phyloP scores from a whole-genome alignment of 2,888 invertebrate species.

The Epistrophe grossulariae region DNA sequence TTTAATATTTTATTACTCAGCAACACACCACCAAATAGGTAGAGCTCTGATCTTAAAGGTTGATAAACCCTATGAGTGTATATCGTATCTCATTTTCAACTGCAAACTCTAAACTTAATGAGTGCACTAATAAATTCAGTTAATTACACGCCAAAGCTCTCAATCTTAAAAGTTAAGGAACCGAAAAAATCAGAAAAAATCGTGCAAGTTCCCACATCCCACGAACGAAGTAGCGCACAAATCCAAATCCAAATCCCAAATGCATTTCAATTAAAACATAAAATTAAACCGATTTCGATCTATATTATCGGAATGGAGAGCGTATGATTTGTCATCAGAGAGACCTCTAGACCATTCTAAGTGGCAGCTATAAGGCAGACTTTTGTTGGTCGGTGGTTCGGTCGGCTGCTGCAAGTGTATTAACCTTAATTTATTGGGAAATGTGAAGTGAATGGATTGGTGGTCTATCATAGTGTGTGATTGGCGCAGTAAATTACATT shows the following conservation, averaged over 20 bases:
- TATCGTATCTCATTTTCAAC: neutral
- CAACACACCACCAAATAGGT: slow-evolving; percentile 9
- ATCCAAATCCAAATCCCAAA: slow-evolving; percentile 28
- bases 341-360: slow-evolving; percentile 36
- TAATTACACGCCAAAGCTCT: slow-evolving; percentile 22
- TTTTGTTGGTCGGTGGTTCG: neutral
- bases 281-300: slow-evolving; percentile 57
- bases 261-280: slow-evolving; percentile 66
- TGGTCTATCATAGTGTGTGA: slow-evolving; percentile 37
- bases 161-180: slow-evolving; percentile 9
- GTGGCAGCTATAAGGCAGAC: slow-evolving; percentile 16
- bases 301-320: slow-evolving; percentile 46
- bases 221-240: slow-evolving; percentile 10
- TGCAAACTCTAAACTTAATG: slow-evolving; percentile 5
- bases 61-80: slow-evolving; percentile 19
- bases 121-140: slow-evolving; percentile 41
- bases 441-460: slow-evolving; percentile 63
- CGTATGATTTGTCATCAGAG: slow-evolving; percentile 65
- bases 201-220: slow-evolving; percentile 39
- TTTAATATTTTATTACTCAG: slow-evolving; percentile 29
- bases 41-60: slow-evolving; percentile 15
- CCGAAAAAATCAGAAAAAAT: slow-evolving; percentile 1
- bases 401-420: slow-evolving; percentile 41
- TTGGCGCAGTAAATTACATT: slow-evolving; percentile 46
- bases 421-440: slow-evolving; percentile 60